phyloP scores from a whole-genome alignment of 2,113 vertebrate genomes.

The Vanacampus margaritifer region DNA sequence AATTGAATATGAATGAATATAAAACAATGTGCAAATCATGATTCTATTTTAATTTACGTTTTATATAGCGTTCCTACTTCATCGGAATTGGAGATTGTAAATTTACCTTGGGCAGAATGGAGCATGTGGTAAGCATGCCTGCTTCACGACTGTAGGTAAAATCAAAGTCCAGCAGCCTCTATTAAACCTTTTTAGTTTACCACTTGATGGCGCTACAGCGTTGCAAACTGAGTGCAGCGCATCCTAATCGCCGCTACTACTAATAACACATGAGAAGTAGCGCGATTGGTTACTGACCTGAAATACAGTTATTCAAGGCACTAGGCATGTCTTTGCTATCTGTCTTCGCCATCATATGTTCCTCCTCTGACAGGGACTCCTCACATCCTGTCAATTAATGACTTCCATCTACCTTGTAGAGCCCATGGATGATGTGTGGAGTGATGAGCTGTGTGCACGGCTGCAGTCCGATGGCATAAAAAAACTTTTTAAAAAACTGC shows the following conservation, averaged over 20 bases:
- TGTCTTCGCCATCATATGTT: constrained; percentile 24
- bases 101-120: no score
- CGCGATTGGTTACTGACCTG: background rate
- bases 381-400: constrained; percentile 63
- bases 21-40: no score
- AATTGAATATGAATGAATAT: no score
- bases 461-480: background rate
- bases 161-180: background rate
- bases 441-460: constrained; percentile 46
- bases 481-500: constrained; percentile 10
- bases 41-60: no score
- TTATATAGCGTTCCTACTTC: no score
- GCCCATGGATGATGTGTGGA: constrained; percentile 49
- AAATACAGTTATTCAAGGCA: constrained; percentile 8
- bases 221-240: background rate
- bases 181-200: background rate
- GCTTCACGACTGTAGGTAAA: background rate
- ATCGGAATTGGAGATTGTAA: no score
- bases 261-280: background rate
- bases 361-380: constrained; percentile 37
- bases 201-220: constrained; percentile 36
- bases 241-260: background rate
- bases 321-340: constrained; percentile 12
- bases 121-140: no score
- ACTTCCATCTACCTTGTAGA: constrained; percentile 55